These are phyloP conservation scores for Halcyon badia DNA, from an alignment of 2,797 vertebrate genomes.

Conservation along the genomic window DNA sequence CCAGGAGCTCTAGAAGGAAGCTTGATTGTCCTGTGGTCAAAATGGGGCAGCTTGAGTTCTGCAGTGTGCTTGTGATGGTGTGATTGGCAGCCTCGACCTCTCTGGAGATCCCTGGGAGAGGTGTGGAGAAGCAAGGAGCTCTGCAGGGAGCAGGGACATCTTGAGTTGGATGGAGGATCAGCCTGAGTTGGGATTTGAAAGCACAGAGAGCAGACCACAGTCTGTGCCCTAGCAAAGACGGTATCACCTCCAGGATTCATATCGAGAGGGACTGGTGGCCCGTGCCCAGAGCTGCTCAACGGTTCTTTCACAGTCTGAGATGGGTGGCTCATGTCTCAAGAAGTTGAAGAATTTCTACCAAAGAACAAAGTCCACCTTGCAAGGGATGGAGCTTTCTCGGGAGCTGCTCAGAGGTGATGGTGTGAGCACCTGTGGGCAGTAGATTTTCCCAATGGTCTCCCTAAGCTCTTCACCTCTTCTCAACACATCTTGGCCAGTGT, in stretches of 20 bases:
- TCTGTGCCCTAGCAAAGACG: not conserved
- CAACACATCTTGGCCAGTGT: rapidly evolving
- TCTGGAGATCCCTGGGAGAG: not conserved
- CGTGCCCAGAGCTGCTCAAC: not conserved
- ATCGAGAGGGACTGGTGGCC: not conserved
- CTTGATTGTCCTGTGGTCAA: not conserved
- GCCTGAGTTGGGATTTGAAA: not conserved
- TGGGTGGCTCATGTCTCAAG: not conserved
- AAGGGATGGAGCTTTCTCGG: not conserved
- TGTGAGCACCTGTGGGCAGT: not conserved
- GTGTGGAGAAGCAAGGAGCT: not conserved
- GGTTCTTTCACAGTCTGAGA: not conserved
- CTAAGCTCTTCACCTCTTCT: not conserved
- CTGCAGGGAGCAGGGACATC: not conserved
- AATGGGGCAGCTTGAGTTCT: not conserved
- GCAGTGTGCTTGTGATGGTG: not conserved
- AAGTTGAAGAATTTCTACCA: not conserved
- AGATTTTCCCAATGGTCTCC: not conserved
- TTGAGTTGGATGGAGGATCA: not conserved
- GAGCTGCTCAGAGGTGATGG: not conserved
- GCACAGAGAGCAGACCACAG: not conserved
- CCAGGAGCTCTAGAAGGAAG: too few relatives aligned
- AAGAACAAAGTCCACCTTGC: not conserved
- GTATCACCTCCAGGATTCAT: not conserved
- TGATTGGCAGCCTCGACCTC: not conserved